Evolutionary conservation across 2,888 invertebrate species (phyloP).

Genomic region (Smittia sp.): DNA sequence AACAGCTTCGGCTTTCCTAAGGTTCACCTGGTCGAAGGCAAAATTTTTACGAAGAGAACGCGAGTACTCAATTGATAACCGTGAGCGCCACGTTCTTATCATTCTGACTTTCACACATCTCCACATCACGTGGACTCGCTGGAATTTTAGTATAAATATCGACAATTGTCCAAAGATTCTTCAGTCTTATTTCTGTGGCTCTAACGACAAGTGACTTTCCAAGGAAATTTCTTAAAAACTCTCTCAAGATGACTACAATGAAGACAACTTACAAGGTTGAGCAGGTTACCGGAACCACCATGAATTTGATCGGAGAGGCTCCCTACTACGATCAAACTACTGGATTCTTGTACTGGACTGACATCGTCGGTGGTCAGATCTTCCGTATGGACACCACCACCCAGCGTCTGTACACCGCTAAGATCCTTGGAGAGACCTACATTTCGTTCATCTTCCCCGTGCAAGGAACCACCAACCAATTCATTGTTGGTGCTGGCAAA

Average conservation of each 20-base stretch:
- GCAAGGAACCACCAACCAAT: background rate
- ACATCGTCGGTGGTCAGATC: conserved; percentile 27
- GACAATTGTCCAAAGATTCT: background rate
- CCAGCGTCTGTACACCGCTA: background rate
- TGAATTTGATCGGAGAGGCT: conserved; percentile 11
- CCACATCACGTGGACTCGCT: background rate
- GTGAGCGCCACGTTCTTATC: background rate
- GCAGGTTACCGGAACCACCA: background rate
- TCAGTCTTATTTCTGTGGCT: conserved; percentile 23
- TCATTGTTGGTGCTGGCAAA: conserved; percentile 21
- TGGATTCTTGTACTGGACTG: conserved; percentile 10
- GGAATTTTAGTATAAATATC: background rate
- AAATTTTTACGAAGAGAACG: too few relatives aligned
- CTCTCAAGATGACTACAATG: background rate
- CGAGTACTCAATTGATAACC: too few relatives aligned
- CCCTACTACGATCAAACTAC: background rate
- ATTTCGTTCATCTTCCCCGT: conserved; percentile 28
- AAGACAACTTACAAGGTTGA: conserved; percentile 24
- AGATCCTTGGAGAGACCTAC: conserved; percentile 8
- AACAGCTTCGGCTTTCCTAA: too few relatives aligned
- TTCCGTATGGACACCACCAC: conserved; percentile 17
- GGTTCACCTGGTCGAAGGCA: too few relatives aligned
- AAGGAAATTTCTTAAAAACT: conserved; percentile 8
- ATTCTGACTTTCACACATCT: background rate
- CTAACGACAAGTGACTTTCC: conserved; percentile 3